A percentile compares a stretch with the other conserved stretches of the same genome.
These are phyloP conservation scores for Dasyprocta punctata DNA, from an alignment of 2,113 vertebrate species.

Conservation along the genomic window DNA sequence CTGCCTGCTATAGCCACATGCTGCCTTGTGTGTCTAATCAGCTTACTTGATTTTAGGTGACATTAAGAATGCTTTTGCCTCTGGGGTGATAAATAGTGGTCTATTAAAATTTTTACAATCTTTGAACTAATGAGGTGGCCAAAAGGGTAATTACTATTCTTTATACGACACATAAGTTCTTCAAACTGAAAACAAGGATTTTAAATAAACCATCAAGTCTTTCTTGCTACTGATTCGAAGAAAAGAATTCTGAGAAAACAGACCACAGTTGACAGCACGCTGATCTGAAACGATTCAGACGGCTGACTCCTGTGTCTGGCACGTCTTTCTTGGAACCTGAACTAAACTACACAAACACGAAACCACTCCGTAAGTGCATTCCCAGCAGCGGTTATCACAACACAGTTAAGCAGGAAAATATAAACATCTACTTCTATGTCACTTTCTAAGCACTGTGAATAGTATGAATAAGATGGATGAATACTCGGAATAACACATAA, in stretches of 20 bases:
- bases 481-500: constrained; percentile 18
- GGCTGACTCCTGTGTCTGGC: not conserved
- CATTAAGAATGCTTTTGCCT: not conserved
- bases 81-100: not conserved
- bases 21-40: not conserved
- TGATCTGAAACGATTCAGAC: not conserved
- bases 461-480: not conserved
- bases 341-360: constrained; percentile 8
- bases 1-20: not conserved
- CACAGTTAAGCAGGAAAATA: constrained; percentile 23
- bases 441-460: not conserved
- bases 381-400: not conserved
- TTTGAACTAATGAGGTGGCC: constrained; percentile 10
- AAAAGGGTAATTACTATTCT: constrained; percentile 8
- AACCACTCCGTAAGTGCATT: not conserved
- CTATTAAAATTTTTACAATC: constrained; percentile 45
- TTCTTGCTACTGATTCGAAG: not conserved
- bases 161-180: constrained; percentile 31
- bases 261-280: not conserved
- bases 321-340: not conserved
- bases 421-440: not conserved
- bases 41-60: constrained; percentile 1
- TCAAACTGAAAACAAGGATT: constrained; percentile 33
- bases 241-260: not conserved
- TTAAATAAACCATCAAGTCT: constrained; percentile 13